Percentiles rank a stretch among this genome's conserved stretches.
Conservation (phyloP, 2,888 invertebrate species). For the Leucozona laternaria region DNA sequence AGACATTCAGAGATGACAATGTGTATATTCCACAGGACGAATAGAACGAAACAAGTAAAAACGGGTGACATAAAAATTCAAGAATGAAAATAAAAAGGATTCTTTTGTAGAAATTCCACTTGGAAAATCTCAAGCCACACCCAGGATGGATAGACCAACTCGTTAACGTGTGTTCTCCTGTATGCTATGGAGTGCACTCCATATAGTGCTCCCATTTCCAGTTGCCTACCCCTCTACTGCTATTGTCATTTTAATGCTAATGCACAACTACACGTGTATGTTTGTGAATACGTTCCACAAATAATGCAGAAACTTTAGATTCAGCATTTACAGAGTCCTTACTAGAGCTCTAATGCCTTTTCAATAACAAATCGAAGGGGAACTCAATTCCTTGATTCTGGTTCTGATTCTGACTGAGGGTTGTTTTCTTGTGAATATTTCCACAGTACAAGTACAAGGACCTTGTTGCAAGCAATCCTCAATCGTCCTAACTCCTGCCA, state of each 20-base stretch:
- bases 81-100: conserved; percentile 30
- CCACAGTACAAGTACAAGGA: conserved; percentile 29
- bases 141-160: conserved; percentile 64
- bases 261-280: conserved; percentile 69
- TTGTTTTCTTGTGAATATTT: conserved; percentile 55
- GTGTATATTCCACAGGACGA: conserved; percentile 51
- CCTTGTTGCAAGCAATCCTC: conserved; percentile 58
- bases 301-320: conserved; percentile 58
- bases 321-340: neutral
- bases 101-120: conserved; percentile 51
- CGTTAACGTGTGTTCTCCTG: conserved; percentile 43
- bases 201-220: conserved; percentile 24
- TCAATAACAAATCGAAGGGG: conserved; percentile 65
- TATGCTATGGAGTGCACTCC: conserved; percentile 34
- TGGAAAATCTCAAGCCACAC: conserved; percentile 72
- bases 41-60: conserved; percentile 26
- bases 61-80: conserved; percentile 42
- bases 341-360: conserved; percentile 62
- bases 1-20: conserved; percentile 67
- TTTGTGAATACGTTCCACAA: conserved; percentile 74
- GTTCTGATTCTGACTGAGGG: conserved; percentile 29
- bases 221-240: conserved; percentile 31
- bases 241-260: conserved; percentile 75
- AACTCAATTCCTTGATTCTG: conserved; percentile 17
- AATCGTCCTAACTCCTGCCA: neutral